Conservation (phyloP, 1,140 invertebrate genomes). For the Nomia melanderi region DNA sequence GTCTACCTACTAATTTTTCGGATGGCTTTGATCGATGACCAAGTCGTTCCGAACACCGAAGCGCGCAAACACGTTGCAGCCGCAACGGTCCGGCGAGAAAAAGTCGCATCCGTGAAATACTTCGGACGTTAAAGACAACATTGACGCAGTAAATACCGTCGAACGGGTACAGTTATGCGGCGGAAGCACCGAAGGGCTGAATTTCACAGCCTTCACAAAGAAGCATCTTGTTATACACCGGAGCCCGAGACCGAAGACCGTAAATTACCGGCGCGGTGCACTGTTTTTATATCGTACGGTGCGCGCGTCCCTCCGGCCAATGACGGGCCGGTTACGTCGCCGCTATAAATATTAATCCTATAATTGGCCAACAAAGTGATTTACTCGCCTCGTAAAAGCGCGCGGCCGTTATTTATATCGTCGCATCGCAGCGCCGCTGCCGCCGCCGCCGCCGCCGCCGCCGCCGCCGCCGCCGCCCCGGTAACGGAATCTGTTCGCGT, state of each 20-base stretch:
- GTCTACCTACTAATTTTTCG: no score
- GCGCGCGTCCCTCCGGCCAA: slow-evolving; percentile 28
- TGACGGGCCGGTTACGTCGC: slow-evolving; percentile 14
- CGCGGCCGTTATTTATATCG: slow-evolving; percentile 70
- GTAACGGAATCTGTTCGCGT: slow-evolving; percentile 46
- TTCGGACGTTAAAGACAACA: background rate
- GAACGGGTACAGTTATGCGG: background rate
- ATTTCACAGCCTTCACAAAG: background rate
- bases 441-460: no score
- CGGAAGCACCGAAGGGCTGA: background rate
- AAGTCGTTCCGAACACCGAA: no score
- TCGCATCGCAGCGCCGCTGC: slow-evolving; percentile 1
- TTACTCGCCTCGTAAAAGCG: slow-evolving; percentile 72
- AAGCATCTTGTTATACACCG: background rate
- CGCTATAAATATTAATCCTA: slow-evolving; percentile 77
- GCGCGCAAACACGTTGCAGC: no score
- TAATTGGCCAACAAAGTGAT: slow-evolving; percentile 76
- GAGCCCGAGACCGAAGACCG: background rate
- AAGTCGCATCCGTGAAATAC: background rate
- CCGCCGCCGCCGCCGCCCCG: background rate
- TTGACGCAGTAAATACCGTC: background rate
- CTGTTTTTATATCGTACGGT: slow-evolving; percentile 32
- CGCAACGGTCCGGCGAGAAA: no score
- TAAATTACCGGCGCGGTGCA: background rate
- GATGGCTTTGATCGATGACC: no score